These are phyloP conservation scores for Neoascia interrupta DNA, from an alignment of 2,888 invertebrate genomes.

Conservation along the genomic window DNA sequence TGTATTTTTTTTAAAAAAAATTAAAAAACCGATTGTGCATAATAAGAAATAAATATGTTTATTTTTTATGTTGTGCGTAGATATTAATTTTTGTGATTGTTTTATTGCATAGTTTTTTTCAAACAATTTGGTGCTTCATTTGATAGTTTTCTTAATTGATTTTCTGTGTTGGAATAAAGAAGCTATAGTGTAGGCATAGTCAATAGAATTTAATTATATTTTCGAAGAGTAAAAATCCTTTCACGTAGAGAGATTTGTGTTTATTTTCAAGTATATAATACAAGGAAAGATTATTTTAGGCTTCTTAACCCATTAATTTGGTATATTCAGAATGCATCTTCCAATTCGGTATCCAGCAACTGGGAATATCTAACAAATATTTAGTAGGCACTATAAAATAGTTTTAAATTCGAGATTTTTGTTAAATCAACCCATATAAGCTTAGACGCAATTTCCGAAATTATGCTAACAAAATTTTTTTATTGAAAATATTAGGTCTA, in stretches of 20 bases:
- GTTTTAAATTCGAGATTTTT: too few relatives aligned
- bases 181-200: neutral
- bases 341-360: too few relatives aligned
- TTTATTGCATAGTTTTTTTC: constrained; percentile 32
- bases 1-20: constrained; percentile 12
- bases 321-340: too few relatives aligned
- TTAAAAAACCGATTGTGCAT: constrained; percentile 56
- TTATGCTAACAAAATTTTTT: too few relatives aligned
- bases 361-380: too few relatives aligned
- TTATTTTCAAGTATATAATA: too few relatives aligned
- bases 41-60: neutral
- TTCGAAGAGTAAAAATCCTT: constrained; percentile 60
- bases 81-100: constrained; percentile 39
- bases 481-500: too few relatives aligned
- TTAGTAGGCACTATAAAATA: too few relatives aligned
- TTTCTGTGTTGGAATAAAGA: constrained; percentile 23
- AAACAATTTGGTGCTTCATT: constrained; percentile 38
- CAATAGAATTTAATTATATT: constrained; percentile 6
- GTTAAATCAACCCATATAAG: too few relatives aligned
- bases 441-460: too few relatives aligned
- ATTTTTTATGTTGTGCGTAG: constrained; percentile 21
- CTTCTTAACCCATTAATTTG: too few relatives aligned
- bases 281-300: too few relatives aligned
- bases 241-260: constrained; percentile 28
- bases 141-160: constrained; percentile 6